Conservation (phyloP, 2,113 vertebrate species). For the Cyrtonyx montezumae region DNA sequence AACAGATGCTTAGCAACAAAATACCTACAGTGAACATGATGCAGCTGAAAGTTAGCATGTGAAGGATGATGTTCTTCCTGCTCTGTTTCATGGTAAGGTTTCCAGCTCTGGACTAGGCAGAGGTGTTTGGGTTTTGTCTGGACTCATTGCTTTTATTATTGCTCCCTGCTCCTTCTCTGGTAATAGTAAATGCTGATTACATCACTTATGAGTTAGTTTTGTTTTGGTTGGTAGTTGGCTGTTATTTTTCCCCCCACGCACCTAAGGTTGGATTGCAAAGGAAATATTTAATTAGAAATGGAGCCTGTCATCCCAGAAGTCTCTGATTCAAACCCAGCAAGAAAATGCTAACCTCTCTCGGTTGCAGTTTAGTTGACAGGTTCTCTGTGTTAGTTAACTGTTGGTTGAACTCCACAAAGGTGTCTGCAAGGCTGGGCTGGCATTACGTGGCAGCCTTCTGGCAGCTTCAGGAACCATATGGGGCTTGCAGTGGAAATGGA, state of each 20-base stretch:
- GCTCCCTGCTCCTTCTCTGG: background rate
- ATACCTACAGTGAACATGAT: background rate
- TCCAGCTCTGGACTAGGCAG: background rate
- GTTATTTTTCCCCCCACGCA: fast-evolving
- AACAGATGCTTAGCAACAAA: background rate
- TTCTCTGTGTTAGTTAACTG: background rate
- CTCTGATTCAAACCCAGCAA: background rate
- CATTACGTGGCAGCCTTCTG: background rate
- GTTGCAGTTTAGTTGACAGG: background rate
- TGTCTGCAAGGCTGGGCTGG: background rate
- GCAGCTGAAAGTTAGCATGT: background rate
- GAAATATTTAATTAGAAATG: background rate
- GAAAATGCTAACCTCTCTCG: background rate
- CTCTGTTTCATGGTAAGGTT: background rate
- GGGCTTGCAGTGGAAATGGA: background rate
- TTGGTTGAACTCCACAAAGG: background rate
- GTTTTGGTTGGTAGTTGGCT: too few relatives aligned
- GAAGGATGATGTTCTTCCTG: background rate
- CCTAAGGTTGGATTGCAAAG: background rate
- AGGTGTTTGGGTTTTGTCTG: background rate
- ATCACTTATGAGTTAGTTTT: background rate
- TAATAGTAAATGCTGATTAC: background rate
- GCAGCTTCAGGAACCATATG: background rate
- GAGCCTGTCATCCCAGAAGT: background rate
- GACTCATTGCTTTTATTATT: background rate